Evolutionary conservation across 2,113 vertebrate species (phyloP).

Genomic region (Actenoides hombroni): DNA sequence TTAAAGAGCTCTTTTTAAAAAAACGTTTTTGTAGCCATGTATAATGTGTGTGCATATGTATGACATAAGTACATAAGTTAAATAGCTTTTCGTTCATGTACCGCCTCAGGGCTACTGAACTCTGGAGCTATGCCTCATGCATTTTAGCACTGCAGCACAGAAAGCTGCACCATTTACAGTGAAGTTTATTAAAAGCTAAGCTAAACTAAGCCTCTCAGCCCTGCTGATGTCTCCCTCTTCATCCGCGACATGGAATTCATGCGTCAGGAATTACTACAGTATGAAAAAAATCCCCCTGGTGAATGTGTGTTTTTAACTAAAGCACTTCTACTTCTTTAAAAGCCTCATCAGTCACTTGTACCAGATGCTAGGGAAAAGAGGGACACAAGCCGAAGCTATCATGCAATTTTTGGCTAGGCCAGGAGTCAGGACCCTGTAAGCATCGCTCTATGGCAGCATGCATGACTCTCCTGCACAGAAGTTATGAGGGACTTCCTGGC

Average conservation of each 20-base stretch:
- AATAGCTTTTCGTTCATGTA: neutral
- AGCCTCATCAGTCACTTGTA: neutral
- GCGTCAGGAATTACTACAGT: neutral
- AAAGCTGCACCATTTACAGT: neutral
- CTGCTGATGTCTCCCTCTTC: neutral
- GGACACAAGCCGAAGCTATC: neutral
- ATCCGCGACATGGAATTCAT: neutral
- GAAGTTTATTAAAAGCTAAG: neutral
- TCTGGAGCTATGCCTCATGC: neutral
- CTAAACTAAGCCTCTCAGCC: neutral
- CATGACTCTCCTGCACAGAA: accelerated
- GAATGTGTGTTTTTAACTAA: neutral
- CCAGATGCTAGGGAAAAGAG: neutral
- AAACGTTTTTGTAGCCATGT: neutral
- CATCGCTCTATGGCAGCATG: neutral
- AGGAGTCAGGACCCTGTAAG: neutral
- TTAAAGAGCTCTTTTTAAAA: neutral
- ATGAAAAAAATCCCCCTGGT: neutral
- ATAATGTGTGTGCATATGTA: neutral
- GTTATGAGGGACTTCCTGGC: neutral
- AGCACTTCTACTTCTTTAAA: neutral
- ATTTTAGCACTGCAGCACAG: neutral
- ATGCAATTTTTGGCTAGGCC: neutral
- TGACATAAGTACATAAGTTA: neutral
- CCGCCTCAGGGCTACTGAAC: neutral